phyloP scores from a whole-genome alignment of 2,888 invertebrate genomes.

The Nomada hirtipes region DNA sequence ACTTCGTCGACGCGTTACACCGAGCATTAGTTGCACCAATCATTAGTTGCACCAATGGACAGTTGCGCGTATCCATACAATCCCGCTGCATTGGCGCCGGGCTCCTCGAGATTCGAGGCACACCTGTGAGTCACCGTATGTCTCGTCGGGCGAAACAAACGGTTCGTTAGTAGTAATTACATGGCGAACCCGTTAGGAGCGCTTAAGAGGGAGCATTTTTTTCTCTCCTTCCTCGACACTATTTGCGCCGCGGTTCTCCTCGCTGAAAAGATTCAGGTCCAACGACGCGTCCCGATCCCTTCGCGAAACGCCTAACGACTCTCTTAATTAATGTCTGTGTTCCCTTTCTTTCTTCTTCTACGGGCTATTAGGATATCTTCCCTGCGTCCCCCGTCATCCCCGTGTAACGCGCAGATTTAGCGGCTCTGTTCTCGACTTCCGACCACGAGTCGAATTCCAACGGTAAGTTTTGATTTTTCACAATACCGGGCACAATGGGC shows the following conservation, averaged over 20 bases:
- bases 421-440: neutral
- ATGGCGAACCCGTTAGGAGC: slow-evolving; percentile 64
- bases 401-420: neutral
- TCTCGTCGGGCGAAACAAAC: slow-evolving; percentile 69
- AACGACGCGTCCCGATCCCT: slow-evolving; percentile 17
- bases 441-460: slow-evolving; percentile 12
- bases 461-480: slow-evolving; percentile 57
- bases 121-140: slow-evolving; percentile 51
- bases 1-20: slow-evolving; percentile 11
- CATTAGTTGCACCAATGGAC: neutral
- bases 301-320: neutral
- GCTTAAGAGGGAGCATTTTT: slow-evolving; percentile 56
- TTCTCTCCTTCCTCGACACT: neutral
- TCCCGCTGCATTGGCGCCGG: slow-evolving; percentile 30
- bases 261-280: slow-evolving; percentile 2
- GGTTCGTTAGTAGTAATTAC: slow-evolving; percentile 73
- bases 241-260: slow-evolving; percentile 12
- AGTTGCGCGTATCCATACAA: slow-evolving; percentile 1
- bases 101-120: slow-evolving; percentile 24
- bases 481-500: slow-evolving; percentile 25
- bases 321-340: slow-evolving; percentile 27
- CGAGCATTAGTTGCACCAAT: neutral
- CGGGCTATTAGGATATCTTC: slow-evolving; percentile 16
- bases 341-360: neutral
- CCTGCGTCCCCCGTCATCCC: neutral